Conservation (phyloP, 2,113 vertebrate genomes). For the Psephotus haematonotus region DNA sequence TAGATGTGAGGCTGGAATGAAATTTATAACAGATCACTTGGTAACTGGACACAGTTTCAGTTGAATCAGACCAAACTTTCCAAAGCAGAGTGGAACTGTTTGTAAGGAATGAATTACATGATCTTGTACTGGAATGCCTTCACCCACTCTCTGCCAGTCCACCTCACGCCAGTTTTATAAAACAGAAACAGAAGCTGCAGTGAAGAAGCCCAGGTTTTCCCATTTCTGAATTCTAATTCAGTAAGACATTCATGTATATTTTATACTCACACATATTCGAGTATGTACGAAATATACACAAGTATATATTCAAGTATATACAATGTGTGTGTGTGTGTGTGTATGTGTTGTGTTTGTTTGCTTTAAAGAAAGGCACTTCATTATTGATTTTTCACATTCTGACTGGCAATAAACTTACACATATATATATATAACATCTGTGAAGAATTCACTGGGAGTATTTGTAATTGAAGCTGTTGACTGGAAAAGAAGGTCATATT, state of each 20-base stretch:
- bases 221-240: not conserved
- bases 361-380: not conserved
- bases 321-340: not conserved
- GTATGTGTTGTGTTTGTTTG: not conserved
- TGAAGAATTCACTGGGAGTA: not conserved
- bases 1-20: not conserved
- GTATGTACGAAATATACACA: not conserved
- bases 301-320: not conserved
- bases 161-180: not conserved
- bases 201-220: not conserved
- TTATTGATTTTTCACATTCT: not conserved
- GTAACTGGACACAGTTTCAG: not conserved
- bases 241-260: not conserved
- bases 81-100: not conserved
- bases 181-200: not conserved
- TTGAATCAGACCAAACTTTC: not conserved
- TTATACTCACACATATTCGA: not conserved
- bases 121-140: not conserved
- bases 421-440: not conserved
- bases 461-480: slow-evolving; percentile 4
- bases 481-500: slow-evolving; percentile 1
- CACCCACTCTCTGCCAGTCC: not conserved
- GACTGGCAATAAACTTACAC: not conserved
- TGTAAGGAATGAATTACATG: not conserved
- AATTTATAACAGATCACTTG: not conserved